A percentile compares a stretch with the other conserved stretches of the same genome.
These are phyloP conservation scores for Eudemis profundana DNA, from an alignment of 2,888 invertebrate genomes.

Conservation along the genomic window DNA sequence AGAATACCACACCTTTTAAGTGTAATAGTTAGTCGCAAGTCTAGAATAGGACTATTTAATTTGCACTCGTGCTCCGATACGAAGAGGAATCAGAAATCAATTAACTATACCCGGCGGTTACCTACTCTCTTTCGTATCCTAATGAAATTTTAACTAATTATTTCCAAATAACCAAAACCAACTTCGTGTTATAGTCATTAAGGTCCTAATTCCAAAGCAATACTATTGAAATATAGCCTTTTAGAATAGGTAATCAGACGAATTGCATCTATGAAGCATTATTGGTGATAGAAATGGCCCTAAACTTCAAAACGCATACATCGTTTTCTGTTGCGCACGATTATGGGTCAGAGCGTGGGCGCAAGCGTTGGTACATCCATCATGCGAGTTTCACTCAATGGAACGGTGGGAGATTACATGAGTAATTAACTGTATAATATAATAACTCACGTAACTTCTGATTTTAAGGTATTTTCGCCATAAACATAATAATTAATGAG, in stretches of 20 bases:
- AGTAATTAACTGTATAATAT: slow-evolving; percentile 25
- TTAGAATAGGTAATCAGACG: not conserved
- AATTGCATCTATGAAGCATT: slow-evolving; percentile 21
- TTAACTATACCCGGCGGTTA: too few species aligned
- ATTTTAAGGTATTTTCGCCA: not conserved
- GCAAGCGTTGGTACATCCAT: slow-evolving; percentile 30
- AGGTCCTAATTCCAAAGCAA: not conserved
- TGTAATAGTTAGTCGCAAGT: too few species aligned
- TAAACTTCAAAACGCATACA: not conserved
- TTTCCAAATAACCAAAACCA: not conserved
- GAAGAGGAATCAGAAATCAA: too few species aligned
- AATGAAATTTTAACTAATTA: not conserved
- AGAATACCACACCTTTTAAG: not conserved
- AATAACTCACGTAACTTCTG: not conserved
- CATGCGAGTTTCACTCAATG: slow-evolving; percentile 31
- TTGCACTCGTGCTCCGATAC: too few species aligned
- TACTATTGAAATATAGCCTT: slow-evolving; percentile 5
- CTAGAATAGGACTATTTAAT: too few species aligned
- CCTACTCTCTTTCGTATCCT: not conserved
- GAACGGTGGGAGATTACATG: slow-evolving; percentile 25
- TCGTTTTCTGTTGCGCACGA: not conserved
- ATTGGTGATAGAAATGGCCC: not conserved
- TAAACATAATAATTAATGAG: not conserved
- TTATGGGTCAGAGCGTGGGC: slow-evolving; percentile 35
- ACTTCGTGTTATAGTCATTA: not conserved